Evolutionary conservation across 1,140 invertebrate genomes (phyloP).

Genomic region (Sycophila sp.): DNA sequence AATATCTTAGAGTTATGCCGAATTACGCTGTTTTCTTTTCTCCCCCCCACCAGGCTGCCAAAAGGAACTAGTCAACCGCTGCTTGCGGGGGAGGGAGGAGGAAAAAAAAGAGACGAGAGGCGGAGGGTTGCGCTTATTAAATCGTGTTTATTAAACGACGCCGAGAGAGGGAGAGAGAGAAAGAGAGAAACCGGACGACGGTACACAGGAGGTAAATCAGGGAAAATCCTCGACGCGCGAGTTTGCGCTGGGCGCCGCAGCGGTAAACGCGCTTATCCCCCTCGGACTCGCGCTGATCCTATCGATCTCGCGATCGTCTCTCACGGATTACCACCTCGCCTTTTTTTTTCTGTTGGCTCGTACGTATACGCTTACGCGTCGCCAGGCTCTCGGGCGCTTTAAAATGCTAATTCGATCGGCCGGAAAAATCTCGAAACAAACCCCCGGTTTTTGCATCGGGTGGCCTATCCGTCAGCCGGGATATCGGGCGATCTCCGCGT

Average conservation of each 20-base stretch:
- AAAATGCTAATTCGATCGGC: conserved; percentile 40
- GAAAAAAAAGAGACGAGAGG: background rate
- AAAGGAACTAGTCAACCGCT: too few relatives aligned
- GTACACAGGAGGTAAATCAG: background rate
- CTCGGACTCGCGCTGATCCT: background rate
- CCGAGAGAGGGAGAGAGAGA: conserved; percentile 13
- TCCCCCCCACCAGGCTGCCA: conserved; percentile 8
- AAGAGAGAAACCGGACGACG: background rate
- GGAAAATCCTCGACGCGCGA: too few relatives aligned
- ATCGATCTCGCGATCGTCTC: too few relatives aligned
- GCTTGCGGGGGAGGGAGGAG: too few relatives aligned
- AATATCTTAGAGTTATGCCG: conserved; percentile 41
- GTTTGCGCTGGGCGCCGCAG: background rate
- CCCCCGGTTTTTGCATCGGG: background rate
- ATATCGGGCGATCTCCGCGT: conserved; percentile 45
- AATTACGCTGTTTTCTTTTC: conserved; percentile 35
- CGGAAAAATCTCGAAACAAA: conserved; percentile 51
- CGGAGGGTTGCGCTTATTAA: conserved; percentile 30
- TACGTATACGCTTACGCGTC: too few relatives aligned
- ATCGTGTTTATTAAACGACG: conserved; percentile 35
- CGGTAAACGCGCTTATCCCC: background rate
- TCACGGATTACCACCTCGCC: too few relatives aligned
- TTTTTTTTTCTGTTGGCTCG: too few relatives aligned
- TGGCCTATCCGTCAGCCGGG: conserved; percentile 57
- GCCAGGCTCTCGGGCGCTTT: background rate